Evolutionary conservation across 2,113 vertebrate genomes (phyloP).

Genomic region (Plestiodon gilberti): DNA sequence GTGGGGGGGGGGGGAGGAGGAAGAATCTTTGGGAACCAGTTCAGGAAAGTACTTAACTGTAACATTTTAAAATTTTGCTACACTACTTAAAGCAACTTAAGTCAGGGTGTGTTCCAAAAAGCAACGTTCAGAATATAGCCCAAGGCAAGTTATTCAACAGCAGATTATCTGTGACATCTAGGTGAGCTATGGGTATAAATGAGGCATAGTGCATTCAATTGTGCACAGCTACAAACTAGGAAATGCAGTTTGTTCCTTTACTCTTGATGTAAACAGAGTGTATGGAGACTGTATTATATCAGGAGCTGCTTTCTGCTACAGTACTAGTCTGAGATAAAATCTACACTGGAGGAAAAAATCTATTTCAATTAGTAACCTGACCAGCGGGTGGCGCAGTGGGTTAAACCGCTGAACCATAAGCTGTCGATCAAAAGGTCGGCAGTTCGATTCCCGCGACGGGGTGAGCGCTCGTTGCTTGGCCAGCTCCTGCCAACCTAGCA

Average conservation of each 20-base stretch:
- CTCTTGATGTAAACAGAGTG: not conserved
- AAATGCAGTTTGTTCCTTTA: not conserved
- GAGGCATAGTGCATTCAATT: not conserved
- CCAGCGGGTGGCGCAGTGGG: too few species aligned
- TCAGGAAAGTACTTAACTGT: not conserved
- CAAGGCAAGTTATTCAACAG: constrained; percentile 16
- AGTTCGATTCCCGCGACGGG: too few species aligned
- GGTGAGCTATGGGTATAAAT: not conserved
- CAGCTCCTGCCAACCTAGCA: too few species aligned
- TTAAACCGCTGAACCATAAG: too few species aligned
- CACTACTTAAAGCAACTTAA: constrained; percentile 8
- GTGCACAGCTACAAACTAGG: not conserved
- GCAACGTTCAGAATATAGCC: constrained; percentile 29
- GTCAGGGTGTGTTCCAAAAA: constrained; percentile 41
- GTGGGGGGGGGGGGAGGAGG: not conserved
- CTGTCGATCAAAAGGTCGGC: too few species aligned
- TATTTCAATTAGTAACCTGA: not conserved
- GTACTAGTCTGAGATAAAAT: not conserved
- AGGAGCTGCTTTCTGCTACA: not conserved
- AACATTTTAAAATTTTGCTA: not conserved
- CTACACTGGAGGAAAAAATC: not conserved
- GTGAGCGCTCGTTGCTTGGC: too few species aligned
- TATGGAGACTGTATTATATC: not conserved
- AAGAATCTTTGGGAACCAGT: not conserved
- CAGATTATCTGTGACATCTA: constrained; percentile 4